Base-by-base conservation (phyloP, 35 echinoderm and acorn worm genomes). In the Heliocidaris tuberculata region DNA sequence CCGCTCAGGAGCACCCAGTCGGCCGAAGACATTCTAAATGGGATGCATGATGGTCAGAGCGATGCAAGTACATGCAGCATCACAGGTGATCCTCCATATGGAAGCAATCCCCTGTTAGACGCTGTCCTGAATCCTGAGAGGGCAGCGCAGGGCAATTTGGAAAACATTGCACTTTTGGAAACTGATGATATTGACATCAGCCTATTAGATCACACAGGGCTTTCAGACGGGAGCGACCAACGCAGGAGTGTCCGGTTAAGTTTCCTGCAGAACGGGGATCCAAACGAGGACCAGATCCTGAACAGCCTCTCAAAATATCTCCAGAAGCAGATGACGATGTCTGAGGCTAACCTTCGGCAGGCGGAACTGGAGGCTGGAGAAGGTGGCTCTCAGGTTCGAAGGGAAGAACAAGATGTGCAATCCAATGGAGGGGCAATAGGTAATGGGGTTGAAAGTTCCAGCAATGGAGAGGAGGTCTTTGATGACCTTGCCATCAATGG, bases 321-420 rank as follows among this genome's bases (percentile, higher is more conserved):
- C 13, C 91, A 93, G 91, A 93, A 59, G 49, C 91, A 93, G 91
- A 93, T 93, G 91, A 93, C 91, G 29, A 93, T 93, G 91, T 93
- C 91, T 11, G 93, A 86, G 61, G 59, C 78, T 21, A 94, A 94
- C 61, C 59, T 86, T 32, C 78, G 65, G 13, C 29, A 52, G 93
- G 47, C 60, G 7, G 93, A 86, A 35, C 32, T 85, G 32, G 78
- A 70, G 49, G 59, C 93, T 35, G 59, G 30, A 24, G 32, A 85
- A 16, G 48, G 50, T 16, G 13, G 32, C 30, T 71, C 59, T 30
- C 13, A 85, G 0, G 1, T 31, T 32, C 27, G 19, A n/a, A 70
- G 48, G 60, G 31, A 86, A 85, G 85, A 94, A 31, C 48, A 65
- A 59, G 92, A 49, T 59, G 59, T 59, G 59, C 31, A 48, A 32